Evolutionary conservation across 2,888 invertebrate species (phyloP), one percentile per base, ranked within the genome.

Genomic region (Hololepta plana): DNA sequence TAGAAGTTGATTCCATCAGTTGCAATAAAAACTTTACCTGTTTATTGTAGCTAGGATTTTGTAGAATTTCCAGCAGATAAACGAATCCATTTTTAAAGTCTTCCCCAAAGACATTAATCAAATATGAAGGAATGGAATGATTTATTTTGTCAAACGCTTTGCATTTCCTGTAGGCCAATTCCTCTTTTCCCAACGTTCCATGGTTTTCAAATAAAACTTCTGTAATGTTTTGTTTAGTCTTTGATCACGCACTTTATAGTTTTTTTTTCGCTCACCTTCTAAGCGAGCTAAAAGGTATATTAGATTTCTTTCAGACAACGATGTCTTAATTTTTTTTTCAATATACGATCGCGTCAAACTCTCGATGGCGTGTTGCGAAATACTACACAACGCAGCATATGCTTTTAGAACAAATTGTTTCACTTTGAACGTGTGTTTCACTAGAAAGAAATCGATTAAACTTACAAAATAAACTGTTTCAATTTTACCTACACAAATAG

Each of bases 31-130:
- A 30, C 30, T 27, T 25, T 33, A 48, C 49, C 40, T 68, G 67
- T 49, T 72, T 72, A 37, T 72, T 72, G 3, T 64, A 53, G 4
- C 62, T 55, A 8, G 70, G 68, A 32, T 59, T 52, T 49, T 71
- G 62, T 21, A 60, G 40, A 23, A 57, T 49, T 29, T 55, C 49
- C 26, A 58, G 61, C 28, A 38, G 34, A n/a, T 55, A 37, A 12
- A 55, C 54, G 32, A 60, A 49, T 23, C 63, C 60, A 2, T 36
- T 38, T 26, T 34, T 23, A n/a, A 59, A 40, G 1, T 62, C 49
- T 10, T 39, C 31, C 2, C 49, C 53, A 8, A 60, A 37, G 2
- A 59, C 46, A 2, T 45, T 35, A 3, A 52, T 51, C 2, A 51
- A 28, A 5, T 47, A 37, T 7, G 41, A 28, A 1, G 53, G 58